Evolutionary conservation across 2,888 invertebrate species (phyloP), one percentile per base, ranked within the genome.

Genomic region (Volucella inanis): DNA sequence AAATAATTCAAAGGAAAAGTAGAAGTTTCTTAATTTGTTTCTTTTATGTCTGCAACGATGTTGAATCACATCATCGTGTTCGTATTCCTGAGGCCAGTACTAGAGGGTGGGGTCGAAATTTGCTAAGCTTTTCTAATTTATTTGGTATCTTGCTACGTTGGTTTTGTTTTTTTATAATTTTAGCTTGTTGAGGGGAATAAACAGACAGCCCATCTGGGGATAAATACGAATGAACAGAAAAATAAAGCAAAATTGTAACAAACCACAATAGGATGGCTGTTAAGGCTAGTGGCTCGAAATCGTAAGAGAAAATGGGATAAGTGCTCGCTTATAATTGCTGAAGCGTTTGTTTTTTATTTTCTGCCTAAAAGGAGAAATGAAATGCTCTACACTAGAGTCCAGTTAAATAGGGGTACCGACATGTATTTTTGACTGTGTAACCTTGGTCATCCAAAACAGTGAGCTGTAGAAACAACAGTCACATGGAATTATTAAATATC

Each of bases 1-100:
- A 71, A 49, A 14, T 45, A 59, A 72, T 70, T 78, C 70, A 64
- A 70, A 55, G 55, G 38, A 80, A 50, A 67, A 67, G 80, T 71
- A 65, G 61, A 76, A 75, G 54, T 71, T 80, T 75, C 79, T 80
- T 80, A 84, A 84, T 84, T 84, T 80, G 84, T 84, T 84, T 76
- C 65, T 75, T 71, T 79, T 83, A 79, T 79, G 74, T 68, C 68
- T 79, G 57, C 43, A 55, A 72, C 65, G 61, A 77, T 77, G 78
- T 61, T 72, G 72, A 61, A 83, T 72, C 72, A 62, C 72, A 83
- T 78, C 72, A 31, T 31, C 6, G 6, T 31, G 45, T 76, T 52
- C 49, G 47, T 49, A 8, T 31, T 47, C 8, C 50, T 15, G 61
- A 52, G 52, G 43, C 43, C 6, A 11, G 39, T 0, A 39, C 14